Conservation (phyloP, 1,140 invertebrate genomes). For the Pseudachorutes palmiensis region DNA sequence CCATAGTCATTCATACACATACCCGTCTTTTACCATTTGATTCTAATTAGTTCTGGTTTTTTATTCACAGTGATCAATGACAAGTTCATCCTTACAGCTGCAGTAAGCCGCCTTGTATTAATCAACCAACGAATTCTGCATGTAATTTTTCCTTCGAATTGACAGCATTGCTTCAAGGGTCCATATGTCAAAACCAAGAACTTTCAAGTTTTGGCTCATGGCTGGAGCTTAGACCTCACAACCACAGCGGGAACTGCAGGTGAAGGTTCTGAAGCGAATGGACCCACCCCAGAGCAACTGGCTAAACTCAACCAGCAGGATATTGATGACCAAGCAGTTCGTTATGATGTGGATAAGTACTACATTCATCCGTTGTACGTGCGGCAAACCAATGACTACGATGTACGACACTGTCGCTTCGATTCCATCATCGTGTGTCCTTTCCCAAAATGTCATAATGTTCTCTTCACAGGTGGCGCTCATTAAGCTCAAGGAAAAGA, state of each 20-base stretch:
- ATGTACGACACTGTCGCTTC: slow-evolving; percentile 24
- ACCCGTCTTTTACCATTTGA: not conserved
- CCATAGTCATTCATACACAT: not conserved
- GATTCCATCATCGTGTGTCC: no score
- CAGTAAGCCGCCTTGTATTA: no score
- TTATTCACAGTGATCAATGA: slow-evolving; percentile 12
- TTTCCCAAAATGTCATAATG: not conserved
- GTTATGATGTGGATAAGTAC: slow-evolving; percentile 30
- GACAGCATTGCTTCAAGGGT: slow-evolving; percentile 18
- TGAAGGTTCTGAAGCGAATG: not conserved
- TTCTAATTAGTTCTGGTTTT: not conserved
- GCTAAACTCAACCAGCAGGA: slow-evolving; percentile 6
- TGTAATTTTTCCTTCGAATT: no score
- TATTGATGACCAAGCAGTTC: slow-evolving; percentile 10
- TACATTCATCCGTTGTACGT: slow-evolving; percentile 37
- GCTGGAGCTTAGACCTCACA: slow-evolving; percentile 26
- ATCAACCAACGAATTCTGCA: no score
- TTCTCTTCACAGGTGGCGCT: slow-evolving; percentile 4
- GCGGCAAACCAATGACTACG: slow-evolving; percentile 36
- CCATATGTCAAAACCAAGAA: slow-evolving; percentile 27
- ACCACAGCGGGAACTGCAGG: not conserved
- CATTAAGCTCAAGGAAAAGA: not conserved
- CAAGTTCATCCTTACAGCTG: slow-evolving; percentile 5
- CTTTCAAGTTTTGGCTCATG: slow-evolving; percentile 26
- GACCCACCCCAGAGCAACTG: not conserved